Evolutionary conservation across 2,888 invertebrate genomes (phyloP).

Genomic region (Teleiodes luculella): DNA sequence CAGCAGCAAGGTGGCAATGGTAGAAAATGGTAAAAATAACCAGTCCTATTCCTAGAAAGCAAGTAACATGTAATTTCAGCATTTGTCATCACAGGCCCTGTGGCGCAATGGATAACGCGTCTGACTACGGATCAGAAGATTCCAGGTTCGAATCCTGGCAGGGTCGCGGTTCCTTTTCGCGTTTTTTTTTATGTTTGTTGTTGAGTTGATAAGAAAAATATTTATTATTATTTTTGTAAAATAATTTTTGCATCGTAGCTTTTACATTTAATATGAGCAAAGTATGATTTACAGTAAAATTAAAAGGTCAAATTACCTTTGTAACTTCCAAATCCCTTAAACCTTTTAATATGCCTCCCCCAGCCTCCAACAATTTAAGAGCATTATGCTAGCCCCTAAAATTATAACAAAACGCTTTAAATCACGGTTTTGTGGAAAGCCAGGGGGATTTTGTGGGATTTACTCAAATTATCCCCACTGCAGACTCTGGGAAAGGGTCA

Average conservation of each 20-base stretch:
- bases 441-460: background rate
- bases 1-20: too few species aligned
- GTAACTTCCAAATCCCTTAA: background rate
- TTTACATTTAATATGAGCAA: too few species aligned
- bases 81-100: constrained; percentile 61
- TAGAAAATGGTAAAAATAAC: constrained; percentile 5
- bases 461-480: background rate
- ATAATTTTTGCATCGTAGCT: too few species aligned
- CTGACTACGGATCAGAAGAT: constrained; percentile 85
- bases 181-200: too few species aligned
- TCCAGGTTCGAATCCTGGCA: constrained; percentile 83
- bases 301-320: background rate
- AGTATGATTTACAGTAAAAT: too few species aligned
- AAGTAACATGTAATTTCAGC: background rate
- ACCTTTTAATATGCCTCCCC: background rate
- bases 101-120: constrained; percentile 84
- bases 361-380: background rate
- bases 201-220: too few species aligned
- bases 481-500: background rate
- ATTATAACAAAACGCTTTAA: background rate
- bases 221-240: too few species aligned
- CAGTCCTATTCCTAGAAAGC: background rate
- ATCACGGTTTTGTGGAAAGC: background rate
- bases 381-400: background rate
- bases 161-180: constrained; percentile 65